Evolutionary conservation across 2,113 vertebrate genomes (phyloP), one percentile per base, ranked within the genome.

Genomic region (Zootoca vivipara): DNA sequence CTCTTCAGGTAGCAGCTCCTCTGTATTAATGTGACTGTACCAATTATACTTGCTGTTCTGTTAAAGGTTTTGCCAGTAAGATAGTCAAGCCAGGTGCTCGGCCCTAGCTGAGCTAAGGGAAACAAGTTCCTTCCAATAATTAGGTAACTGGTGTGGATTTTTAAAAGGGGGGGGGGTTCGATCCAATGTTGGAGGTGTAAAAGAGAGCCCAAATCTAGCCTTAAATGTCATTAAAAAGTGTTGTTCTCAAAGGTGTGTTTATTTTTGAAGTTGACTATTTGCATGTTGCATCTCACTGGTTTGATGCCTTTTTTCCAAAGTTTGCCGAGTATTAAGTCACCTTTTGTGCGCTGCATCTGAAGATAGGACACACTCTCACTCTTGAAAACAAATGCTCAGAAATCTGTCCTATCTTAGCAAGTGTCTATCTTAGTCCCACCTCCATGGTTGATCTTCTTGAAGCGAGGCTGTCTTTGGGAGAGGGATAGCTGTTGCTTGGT

Each of bases 161-260:
- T 33, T 88, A 64, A 81, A 90, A 13, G 24, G 80, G 86, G 83
- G 52, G 58, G 83, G 52, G 58, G 3, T 64, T 46, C 67, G 18
- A 58, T 52, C 85, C 62, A 70, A 40, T 82, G 3, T 56, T 84
- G 46, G 80, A 78, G 79, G 81, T 88, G 74, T 78, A 78, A 70
- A 91, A 69, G 87, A 88, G 40, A 75, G 67, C 28, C 86, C 89
- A 81, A 77, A 74, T 33, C 56, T 28, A 69, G 86, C 78, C 38
- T 88, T 84, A 85, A 77, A 80, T 85, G 82, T 81, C 24, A 62
- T 88, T 78, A 88, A 70, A 86, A 85, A 58, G 81, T 85, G 84
- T 83, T 90, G 78, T 85, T 87, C 79, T 58, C 28, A 77, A 81
- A 85, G 35, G 35, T 56, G 70, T 88, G n/a, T 64, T 74, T 62